Base-by-base conservation (phyloP, 2,797 vertebrate species). In the Balearica regulorum region DNA sequence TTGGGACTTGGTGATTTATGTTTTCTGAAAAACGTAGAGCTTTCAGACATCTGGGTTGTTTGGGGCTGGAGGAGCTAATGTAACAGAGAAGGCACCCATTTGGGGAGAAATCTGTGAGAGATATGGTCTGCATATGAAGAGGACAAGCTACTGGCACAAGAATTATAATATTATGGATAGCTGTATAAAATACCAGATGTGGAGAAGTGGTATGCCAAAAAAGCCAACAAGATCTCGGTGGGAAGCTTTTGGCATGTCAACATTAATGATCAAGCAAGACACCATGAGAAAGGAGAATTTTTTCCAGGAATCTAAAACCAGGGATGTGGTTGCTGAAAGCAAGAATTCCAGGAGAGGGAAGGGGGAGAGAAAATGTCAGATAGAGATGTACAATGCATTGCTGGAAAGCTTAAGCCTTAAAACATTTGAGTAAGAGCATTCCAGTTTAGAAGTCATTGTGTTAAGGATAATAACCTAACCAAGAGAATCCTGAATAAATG, bases 161-260 rank as follows among this genome's bases (percentile, higher is more conserved):
- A 93, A 90, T 89, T 83, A 33, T 54, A 91, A 29, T 62, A 71
- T 86, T 96, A 86, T 73, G 72, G 76, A 88, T 88, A 83, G 81
- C 96, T 96, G 55, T 95, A 92, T 96, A 92, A 97, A 96, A 95
- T 89, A 95, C 89, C 97, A 97, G 96, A 97, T 97, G 96, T 96
- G 85, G 81, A 92, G 57, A 88, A 78, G 73, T 83, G 79, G 61
- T 61, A 81, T 94, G 91, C 94, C 96, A 97, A 96, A 95, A 97
- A 84, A 93, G 69, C 90, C 95, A 93, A 55, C 72, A 72, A 89
- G 90, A 95, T 95, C 94, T 96, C 87, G 26, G 94, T 89, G 96
- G 95, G 94, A 96, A 96, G 87, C 55, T 90, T 95, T 96, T 97
- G 96, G 94, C 94, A 88, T 76, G 90, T 96, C 95, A 95, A n/a